Base-by-base conservation (phyloP, 2,797 vertebrate genomes). In the Chaetodon trifasciatus region DNA sequence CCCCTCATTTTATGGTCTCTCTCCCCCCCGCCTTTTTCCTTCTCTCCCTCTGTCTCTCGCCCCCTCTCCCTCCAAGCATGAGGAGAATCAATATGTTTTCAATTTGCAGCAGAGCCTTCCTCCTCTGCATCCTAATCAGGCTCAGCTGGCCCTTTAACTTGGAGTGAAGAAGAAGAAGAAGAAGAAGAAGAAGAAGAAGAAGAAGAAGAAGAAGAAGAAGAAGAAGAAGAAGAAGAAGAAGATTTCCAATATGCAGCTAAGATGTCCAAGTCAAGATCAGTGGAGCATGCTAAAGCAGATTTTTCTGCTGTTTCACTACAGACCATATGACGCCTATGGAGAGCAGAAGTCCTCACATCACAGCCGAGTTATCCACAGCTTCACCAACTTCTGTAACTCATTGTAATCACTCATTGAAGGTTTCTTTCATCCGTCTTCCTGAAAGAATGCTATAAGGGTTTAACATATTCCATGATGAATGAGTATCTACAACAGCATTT, bases 81-180 rank as follows among this genome's bases (percentile, higher is more conserved):
- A 94, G 89, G 84, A 91, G 92, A 94, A 94, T 95, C 94, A 90
- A 94, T 95, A 95, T 93, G 91, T 93, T 94, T 94, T 93, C 93
- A 93, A 93, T 95, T 94, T 95, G 94, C 92, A 92, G 94, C 93
- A 95, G 88, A 92, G 92, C 86, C 86, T 82, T 90, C 87, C 92
- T 94, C 89, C 93, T 93, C 91, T 93, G 94, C 93, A 94, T 95
- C 85, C 90, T 93, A 94, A 95, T 95, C 80, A 93, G 88, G 70
- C 82, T 88, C 79, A 50, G 70, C 88, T 88, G 86, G 88, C 79
- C 91, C 89, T 93, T 93, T 92, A 91, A 91, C 86, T 86, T 89
- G 77, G 8, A 63, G 15, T 53, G 24, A 56, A 64, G 58, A 70
- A 60, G 40, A 19, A 39, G 24, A 11, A 61, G 57, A n/a, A 53